Percentiles rank a stretch among this genome's conserved stretches.
These are phyloP conservation scores for Portevinia maculata DNA, from an alignment of 2,888 invertebrate species.

Conservation along the genomic window DNA sequence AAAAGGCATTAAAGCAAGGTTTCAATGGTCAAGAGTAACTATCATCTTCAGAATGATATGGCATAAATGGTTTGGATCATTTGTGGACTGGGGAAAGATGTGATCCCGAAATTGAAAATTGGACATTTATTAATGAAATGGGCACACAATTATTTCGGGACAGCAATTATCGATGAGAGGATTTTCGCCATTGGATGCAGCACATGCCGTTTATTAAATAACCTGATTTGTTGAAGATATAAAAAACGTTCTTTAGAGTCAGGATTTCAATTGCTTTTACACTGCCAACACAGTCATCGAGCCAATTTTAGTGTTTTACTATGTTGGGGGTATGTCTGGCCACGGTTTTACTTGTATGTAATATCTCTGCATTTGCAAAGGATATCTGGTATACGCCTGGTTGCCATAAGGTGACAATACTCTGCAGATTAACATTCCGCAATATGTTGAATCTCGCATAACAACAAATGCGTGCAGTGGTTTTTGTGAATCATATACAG, in stretches of 20 bases:
- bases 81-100: conserved; percentile 96
- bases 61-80: conserved; percentile 95
- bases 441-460: conserved; percentile 92
- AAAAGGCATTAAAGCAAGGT: too few species aligned
- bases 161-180: conserved; percentile 96
- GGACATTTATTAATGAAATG: conserved; percentile 94
- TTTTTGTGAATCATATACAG: conserved; percentile 93
- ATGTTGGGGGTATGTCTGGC: conserved; percentile 56
- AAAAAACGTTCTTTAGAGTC: conserved; percentile 38
- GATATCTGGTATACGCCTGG: conserved; percentile 90
- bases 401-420: conserved; percentile 92
- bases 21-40: conserved; percentile 95
- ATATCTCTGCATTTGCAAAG: conserved; percentile 77
- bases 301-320: not conserved
- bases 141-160: conserved; percentile 94
- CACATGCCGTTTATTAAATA: conserved; percentile 37
- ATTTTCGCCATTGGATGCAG: conserved; percentile 92
- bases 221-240: conserved; percentile 4
- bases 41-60: conserved; percentile 92
- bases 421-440: conserved; percentile 91
- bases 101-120: conserved; percentile 90
- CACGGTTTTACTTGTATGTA: conserved; percentile 38
- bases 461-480: conserved; percentile 95
- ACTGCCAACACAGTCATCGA: conserved; percentile 2
- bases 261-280: conserved; percentile 22